phyloP scores from a whole-genome alignment of 2,888 invertebrate species.

The Sphaeridia pumilis region DNA sequence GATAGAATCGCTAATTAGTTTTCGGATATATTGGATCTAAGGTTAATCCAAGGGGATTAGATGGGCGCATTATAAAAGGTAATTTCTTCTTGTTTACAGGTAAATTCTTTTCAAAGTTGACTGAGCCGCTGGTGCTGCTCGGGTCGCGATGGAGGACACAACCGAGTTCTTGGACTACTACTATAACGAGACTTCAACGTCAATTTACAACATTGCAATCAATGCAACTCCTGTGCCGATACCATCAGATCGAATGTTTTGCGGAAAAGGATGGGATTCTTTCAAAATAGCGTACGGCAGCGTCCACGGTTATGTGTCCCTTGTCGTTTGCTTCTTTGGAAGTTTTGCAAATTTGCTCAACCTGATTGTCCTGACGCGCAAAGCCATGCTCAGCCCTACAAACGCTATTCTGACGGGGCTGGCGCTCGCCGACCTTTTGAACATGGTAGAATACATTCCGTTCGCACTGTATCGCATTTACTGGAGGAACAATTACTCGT shows the following conservation, averaged over 20 bases:
- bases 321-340: slow-evolving; percentile 78
- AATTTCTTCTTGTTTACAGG: no score
- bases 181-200: slow-evolving; percentile 1
- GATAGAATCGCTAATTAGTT: no score
- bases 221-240: neutral
- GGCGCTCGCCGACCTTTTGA: slow-evolving; percentile 84
- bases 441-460: slow-evolving; percentile 88
- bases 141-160: slow-evolving; percentile 9
- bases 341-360: slow-evolving; percentile 84
- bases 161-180: slow-evolving; percentile 7
- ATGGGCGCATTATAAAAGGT: no score
- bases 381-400: slow-evolving; percentile 82
- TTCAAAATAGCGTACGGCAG: slow-evolving; percentile 56
- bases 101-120: no score
- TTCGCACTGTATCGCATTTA: slow-evolving; percentile 60
- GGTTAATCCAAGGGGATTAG: no score
- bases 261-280: slow-evolving; percentile 43
- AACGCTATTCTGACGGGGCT: slow-evolving; percentile 81
- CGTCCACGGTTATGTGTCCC: slow-evolving; percentile 71
- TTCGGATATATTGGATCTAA: no score
- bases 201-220: neutral
- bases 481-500: slow-evolving; percentile 39
- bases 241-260: neutral
- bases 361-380: slow-evolving; percentile 74
- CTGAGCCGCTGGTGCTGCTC: no score